Base-by-base conservation (phyloP, 2,888 invertebrate species). In the Chrysodeixis includens region DNA sequence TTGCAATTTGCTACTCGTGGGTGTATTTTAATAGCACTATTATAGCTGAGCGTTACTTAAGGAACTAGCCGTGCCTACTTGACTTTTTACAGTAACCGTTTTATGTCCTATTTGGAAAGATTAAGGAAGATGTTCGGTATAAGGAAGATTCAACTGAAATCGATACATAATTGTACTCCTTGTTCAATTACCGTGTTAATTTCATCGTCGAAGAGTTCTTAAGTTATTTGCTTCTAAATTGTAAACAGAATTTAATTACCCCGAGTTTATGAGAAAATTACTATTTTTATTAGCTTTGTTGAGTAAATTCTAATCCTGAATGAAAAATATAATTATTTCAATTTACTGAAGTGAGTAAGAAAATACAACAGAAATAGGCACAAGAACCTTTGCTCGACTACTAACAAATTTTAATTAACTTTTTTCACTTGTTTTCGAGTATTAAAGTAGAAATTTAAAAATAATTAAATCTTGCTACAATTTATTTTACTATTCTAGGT, bases 1-100 rank as follows among this genome's bases (percentile, higher is more conserved):
- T 91, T 91, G 92, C 92, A 93, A 93, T 93, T 93, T 93, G 92
- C 90, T 90, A 90, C 90, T 91, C 89, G 94, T 94, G 93, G 94
- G 94, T 92, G 92, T 92, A 92, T 93, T 93, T n/a, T 93, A 93
- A 93, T 93, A 89, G 90, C 85, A 86, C 90, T 86, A 93, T 94
- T 93, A 93, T 89, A 87, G 89, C 90, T 55, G 86, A 89, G 86
- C 86, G 90, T 93, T 93, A 91, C 92, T 85, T 86, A 92, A 93
- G 91, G 90, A 90, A 89, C 92, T 92, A 90, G 87, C 91, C 81
- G 86, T 87, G 84, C 85, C 77, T 86, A 83, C 86, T 83, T 84
- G 83, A 80, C 82, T 88, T 87, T 90, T 87, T 88, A 86, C 85
- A 79, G 78, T 69, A 79, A 77, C 84, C 85, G 86, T 88, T 76